Conservation (phyloP, 2,888 invertebrate species). For the Mythimna impura region DNA sequence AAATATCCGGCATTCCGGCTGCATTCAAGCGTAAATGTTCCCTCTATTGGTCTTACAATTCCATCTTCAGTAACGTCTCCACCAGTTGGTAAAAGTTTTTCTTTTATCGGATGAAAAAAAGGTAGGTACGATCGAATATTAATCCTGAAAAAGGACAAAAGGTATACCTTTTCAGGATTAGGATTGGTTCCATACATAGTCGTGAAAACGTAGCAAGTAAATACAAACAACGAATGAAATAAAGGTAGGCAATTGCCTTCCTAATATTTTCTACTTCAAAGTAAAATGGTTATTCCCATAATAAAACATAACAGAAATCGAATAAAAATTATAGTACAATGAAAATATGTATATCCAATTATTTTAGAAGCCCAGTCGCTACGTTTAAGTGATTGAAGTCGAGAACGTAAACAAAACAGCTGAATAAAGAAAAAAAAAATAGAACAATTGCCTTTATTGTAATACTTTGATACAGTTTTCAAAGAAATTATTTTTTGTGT, state of each 20-base stretch:
- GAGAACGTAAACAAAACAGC: constrained; percentile 9
- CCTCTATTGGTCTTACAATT: not conserved
- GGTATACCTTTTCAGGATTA: not conserved
- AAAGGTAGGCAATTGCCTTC: not conserved
- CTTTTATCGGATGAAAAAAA: not conserved
- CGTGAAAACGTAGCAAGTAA: not conserved
- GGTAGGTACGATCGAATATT: not conserved
- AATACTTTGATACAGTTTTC: constrained; percentile 11
- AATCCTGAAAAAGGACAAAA: not conserved
- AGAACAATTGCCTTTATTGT: constrained; percentile 3
- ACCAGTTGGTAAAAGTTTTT: not conserved
- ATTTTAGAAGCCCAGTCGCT: constrained; percentile 17
- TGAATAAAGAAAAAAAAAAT: constrained; percentile 9
- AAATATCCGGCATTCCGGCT: constrained; percentile 24
- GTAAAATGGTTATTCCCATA: not conserved
- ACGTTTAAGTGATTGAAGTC: constrained; percentile 38
- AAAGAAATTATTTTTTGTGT: not conserved
- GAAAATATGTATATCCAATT: constrained; percentile 26
- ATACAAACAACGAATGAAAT: not conserved
- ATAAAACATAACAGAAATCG: constrained; percentile 1
- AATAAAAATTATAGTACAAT: not conserved
- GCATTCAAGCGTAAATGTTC: constrained; percentile 12
- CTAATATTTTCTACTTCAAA: not conserved
- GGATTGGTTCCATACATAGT: not conserved
- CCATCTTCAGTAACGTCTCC: not conserved